Evolutionary conservation across 2,888 invertebrate genomes (phyloP).

Genomic region (Napeogenes inachia): DNA sequence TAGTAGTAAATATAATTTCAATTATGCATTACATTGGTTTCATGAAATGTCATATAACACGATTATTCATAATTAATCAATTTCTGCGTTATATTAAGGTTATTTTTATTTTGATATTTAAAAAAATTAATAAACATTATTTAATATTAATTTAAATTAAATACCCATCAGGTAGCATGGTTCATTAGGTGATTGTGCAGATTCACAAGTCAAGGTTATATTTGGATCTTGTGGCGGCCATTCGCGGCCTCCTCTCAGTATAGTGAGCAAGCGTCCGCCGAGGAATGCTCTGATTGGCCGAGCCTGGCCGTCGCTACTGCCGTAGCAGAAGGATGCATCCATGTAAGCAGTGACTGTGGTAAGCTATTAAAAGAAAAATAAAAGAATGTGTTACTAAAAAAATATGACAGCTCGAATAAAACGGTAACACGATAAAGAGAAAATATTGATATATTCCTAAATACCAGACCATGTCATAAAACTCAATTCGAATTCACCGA

Average conservation of each 20-base stretch:
- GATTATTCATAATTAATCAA: no score
- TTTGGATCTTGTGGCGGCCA: conserved; percentile 85
- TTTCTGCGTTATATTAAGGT: no score
- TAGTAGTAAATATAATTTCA: no score
- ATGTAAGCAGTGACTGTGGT: conserved; percentile 83
- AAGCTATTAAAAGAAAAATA: conserved; percentile 57
- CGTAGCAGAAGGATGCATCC: conserved; percentile 89
- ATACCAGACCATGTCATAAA: no score
- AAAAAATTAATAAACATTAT: conserved; percentile 22
- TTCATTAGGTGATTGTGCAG: conserved; percentile 78
- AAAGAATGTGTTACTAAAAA: no score
- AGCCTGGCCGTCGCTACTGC: conserved; percentile 82
- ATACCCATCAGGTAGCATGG: conserved; percentile 87
- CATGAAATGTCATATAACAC: no score
- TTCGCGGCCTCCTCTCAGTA: conserved; percentile 80
- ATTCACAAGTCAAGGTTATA: conserved; percentile 82
- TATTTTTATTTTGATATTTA: no score
- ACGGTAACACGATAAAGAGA: no score
- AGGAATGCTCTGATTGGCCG: conserved; percentile 80
- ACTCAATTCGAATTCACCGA: no score
- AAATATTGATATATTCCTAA: no score
- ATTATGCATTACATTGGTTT: no score
- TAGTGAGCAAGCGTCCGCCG: conserved; percentile 82
- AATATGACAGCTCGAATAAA: no score
- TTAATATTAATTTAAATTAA: conserved; percentile 20